Percentiles rank a stretch among this genome's conserved stretches.
These are phyloP conservation scores for Halcyon chelicuti DNA, from an alignment of 2,797 vertebrate genomes.

Conservation along the genomic window DNA sequence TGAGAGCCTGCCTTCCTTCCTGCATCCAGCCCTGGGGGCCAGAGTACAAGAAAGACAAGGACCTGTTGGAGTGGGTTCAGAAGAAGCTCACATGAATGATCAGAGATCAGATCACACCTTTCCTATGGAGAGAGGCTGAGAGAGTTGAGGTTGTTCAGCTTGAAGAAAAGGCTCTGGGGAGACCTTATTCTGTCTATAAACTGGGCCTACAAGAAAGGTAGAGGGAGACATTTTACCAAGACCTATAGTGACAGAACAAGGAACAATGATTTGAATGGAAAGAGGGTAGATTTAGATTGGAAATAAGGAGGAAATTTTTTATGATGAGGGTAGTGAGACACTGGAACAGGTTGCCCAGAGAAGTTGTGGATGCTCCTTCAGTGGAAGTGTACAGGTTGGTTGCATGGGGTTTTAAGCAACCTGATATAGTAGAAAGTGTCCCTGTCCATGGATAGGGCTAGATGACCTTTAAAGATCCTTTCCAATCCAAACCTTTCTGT, in stretches of 20 bases:
- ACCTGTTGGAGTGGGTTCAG: background rate
- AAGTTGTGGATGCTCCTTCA: background rate
- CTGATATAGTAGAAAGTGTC: too few species aligned
- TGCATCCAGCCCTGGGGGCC: background rate
- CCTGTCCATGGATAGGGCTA: rapidly evolving
- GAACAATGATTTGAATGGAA: background rate
- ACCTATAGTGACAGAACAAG: background rate
- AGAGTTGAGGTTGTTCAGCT: too few species aligned
- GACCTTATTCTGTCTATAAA: background rate
- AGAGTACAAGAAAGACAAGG: background rate
- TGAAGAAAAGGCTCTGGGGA: too few species aligned
- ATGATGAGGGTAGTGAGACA: background rate
- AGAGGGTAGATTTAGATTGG: background rate
- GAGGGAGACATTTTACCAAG: background rate
- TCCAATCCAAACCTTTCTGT: background rate
- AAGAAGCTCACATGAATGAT: background rate
- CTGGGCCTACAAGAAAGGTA: background rate
- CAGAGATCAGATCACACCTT: background rate
- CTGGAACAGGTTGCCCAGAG: background rate
- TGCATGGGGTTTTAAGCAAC: background rate
- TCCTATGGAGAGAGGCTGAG: too few species aligned
- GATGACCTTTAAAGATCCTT: background rate
- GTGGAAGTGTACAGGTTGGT: background rate
- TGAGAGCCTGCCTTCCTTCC: background rate
- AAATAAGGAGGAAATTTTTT: background rate